Conservation (phyloP, 2,797 vertebrate genomes). For the Chelonia mydas region DNA sequence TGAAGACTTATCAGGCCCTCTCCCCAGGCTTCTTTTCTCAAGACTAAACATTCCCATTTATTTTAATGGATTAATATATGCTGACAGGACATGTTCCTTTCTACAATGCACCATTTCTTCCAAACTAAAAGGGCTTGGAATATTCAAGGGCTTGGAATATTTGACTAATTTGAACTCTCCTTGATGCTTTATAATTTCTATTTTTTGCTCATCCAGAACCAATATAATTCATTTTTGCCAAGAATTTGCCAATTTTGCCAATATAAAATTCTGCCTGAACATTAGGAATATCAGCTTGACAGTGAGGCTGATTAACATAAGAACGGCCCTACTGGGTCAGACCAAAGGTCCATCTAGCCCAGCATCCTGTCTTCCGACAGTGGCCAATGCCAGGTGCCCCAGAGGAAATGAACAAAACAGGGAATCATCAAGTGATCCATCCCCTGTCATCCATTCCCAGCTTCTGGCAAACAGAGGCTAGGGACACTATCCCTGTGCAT, state of each 20-base stretch:
- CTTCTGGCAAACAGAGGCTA: too few species aligned
- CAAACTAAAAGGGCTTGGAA: not conserved
- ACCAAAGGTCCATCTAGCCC: too few species aligned
- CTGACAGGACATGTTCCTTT: not conserved
- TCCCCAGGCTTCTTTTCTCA: not conserved
- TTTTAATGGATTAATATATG: not conserved
- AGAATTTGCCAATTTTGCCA: too few species aligned
- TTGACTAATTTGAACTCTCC: not conserved
- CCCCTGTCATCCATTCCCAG: too few species aligned
- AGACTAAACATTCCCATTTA: not conserved
- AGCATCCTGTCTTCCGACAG: too few species aligned
- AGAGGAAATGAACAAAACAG: too few species aligned
- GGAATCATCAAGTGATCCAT: too few species aligned
- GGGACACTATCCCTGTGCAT: too few species aligned
- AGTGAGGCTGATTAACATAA: not conserved
- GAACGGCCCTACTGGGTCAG: too few species aligned
- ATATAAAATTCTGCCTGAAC: not conserved
- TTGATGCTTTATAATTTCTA: not conserved
- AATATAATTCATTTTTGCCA: not conserved
- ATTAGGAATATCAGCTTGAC: not conserved
- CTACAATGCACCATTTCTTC: not conserved
- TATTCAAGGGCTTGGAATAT: not conserved
- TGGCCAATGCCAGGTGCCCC: too few species aligned
- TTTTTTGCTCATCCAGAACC: not conserved
- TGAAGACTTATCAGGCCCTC: not conserved